Evolutionary conservation across 2,113 vertebrate species (phyloP), one percentile per base, ranked within the genome.

Genomic region (Empidonax alnorum): DNA sequence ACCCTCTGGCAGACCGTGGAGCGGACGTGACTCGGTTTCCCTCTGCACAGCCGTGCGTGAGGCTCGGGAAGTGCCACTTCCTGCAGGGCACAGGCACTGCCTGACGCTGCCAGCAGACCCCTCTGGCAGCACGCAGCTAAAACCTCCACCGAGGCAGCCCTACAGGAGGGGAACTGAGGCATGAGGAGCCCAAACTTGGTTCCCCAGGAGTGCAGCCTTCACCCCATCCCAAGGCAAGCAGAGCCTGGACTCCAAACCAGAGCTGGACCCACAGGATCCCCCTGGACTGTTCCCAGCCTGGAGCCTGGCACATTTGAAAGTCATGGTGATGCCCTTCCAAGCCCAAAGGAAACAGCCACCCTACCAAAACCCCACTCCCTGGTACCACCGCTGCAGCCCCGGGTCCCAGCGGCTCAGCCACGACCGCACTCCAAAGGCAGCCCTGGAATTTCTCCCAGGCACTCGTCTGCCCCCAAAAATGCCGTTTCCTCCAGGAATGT

Each of bases 401-500:
- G 0, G 44, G 46, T 73, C 88, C 63, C 77, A 53, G 78, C 25
- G 1, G 41, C 72, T 86, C 79, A 30, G 78, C 56, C 52, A 42
- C 16, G 2, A 74, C 73, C 4, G 1, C 8, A 1, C 90, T 96
- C 89, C 87, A 85, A 83, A 95, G 67, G 75, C 91, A 95, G 94
- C 78, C 56, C 71, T 91, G 90, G 96, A 96, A 96, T 89, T 78
- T 87, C 86, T 92, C 91, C 92, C 95, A 92, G 95, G 85, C 94
- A 0, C 52, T 93, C 46, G 39, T 86, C 96, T 96, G 87, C 96
- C 97, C 97, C 86, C 77, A 90, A 96, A 97, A 98, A 98, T 97
- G 97, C 97, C 15, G 80, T 93, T 96, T 96, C 93, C 50, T 98
- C 93, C 97, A 98, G 95, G 97, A 98, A 98, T 98, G 97, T 17